phyloP scores from a whole-genome alignment of 2,888 invertebrate species.

The Brassicogethes aeneus region DNA sequence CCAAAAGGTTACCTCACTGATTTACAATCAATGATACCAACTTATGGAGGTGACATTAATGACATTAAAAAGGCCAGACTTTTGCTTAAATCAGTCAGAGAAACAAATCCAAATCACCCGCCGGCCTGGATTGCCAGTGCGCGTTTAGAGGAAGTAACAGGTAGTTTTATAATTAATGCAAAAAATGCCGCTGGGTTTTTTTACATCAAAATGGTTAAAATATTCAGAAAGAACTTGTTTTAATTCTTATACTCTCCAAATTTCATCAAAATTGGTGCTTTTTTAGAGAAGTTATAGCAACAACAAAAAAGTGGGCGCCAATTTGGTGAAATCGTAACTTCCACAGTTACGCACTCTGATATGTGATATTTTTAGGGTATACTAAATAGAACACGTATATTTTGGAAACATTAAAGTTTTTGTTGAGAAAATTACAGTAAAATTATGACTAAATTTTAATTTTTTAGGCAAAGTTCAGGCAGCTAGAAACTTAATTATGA shows the following conservation, averaged over 20 bases:
- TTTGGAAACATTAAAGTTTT: too few relatives aligned
- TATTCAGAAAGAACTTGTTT: too few relatives aligned
- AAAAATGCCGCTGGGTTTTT: constrained; percentile 3
- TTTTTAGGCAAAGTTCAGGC: constrained; percentile 68
- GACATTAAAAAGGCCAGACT: constrained; percentile 96
- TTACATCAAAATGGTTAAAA: too few relatives aligned
- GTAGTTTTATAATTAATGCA: constrained; percentile 31
- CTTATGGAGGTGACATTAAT: constrained; percentile 95
- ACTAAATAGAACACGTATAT: too few relatives aligned
- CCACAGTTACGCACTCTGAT: too few relatives aligned
- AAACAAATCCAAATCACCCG: constrained; percentile 98
- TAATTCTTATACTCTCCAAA: too few relatives aligned
- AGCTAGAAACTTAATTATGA: constrained; percentile 95
- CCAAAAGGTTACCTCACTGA: constrained; percentile 99
- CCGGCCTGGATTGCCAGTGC: constrained; percentile 99
- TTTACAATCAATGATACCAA: constrained; percentile 97
- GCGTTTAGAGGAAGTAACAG: constrained; percentile 94
- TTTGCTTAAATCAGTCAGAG: constrained; percentile 89
- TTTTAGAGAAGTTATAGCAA: too few relatives aligned
- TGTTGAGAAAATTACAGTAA: too few relatives aligned
- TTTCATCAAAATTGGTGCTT: too few relatives aligned
- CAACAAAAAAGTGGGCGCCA: too few relatives aligned
- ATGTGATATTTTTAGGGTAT: too few relatives aligned
- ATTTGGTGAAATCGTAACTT: too few relatives aligned
- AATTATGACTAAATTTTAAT: not conserved